phyloP scores from a whole-genome alignment of 2,888 invertebrate genomes.

The Ophion obscuratus region DNA sequence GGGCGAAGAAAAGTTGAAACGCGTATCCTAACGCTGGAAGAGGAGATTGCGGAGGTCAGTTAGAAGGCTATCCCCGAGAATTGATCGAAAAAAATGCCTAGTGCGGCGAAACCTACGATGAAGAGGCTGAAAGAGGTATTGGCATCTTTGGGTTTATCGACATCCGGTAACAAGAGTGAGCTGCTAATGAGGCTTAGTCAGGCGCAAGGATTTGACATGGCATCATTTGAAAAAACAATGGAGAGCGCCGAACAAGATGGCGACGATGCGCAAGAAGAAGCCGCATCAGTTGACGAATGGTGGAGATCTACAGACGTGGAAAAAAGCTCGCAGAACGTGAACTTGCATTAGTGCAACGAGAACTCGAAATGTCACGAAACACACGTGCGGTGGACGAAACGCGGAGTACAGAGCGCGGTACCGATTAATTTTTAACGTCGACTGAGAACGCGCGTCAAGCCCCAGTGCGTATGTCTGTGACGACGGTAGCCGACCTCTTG shows the following conservation, averaged over 20 bases:
- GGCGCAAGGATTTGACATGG: conserved; percentile 21
- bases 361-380: conserved; percentile 2
- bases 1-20: too few species aligned
- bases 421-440: background rate
- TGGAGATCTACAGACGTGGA: background rate
- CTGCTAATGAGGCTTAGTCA: conserved; percentile 19
- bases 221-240: background rate
- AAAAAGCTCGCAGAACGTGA: conserved; percentile 10
- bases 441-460: background rate
- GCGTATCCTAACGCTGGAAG: too few species aligned
- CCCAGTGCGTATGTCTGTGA: too few species aligned
- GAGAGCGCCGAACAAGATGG: background rate
- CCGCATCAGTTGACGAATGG: background rate
- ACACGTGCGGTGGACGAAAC: background rate
- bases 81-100: too few species aligned
- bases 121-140: conserved; percentile 27
- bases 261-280: background rate
- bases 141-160: conserved; percentile 23
- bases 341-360: conserved; percentile 1
- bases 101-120: conserved; percentile 5
- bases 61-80: too few species aligned
- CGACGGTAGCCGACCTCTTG: too few species aligned
- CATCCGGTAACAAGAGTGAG: conserved; percentile 33
- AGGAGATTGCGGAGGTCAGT: too few species aligned
- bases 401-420: background rate